These are phyloP conservation scores for Polyommatus iphigenia DNA, from an alignment of 2,888 invertebrate species.

Conservation along the genomic window DNA sequence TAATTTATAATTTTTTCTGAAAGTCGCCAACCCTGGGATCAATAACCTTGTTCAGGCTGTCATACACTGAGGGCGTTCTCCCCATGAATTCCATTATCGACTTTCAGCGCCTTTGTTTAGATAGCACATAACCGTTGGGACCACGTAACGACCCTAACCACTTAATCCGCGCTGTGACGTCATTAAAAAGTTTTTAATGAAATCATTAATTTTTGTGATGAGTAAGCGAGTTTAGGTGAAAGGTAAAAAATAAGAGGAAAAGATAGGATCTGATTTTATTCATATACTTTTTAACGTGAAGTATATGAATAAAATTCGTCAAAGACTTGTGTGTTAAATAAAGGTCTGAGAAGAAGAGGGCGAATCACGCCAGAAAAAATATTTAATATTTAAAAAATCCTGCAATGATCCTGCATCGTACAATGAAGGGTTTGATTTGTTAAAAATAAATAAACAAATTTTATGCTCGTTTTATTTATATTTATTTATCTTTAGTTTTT, in stretches of 20 bases:
- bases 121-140: slow-evolving; percentile 23
- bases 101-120: slow-evolving; percentile 43
- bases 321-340: no score
- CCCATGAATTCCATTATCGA: slow-evolving; percentile 56
- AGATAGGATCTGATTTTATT: not conserved
- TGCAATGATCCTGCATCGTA: no score
- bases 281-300: not conserved
- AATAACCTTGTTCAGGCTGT: slow-evolving; percentile 57
- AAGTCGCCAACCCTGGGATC: slow-evolving; percentile 34
- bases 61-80: slow-evolving; percentile 54
- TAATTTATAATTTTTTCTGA: not conserved
- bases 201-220: not conserved
- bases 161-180: slow-evolving; percentile 13
- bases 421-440: no score
- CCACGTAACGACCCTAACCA: slow-evolving; percentile 9
- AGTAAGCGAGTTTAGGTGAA: not conserved
- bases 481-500: not conserved
- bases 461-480: not conserved
- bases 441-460: not conserved
- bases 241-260: not conserved
- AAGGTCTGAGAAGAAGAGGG: no score
- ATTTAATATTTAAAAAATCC: no score
- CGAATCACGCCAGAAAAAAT: no score
- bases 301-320: no score
- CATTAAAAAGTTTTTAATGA: slow-evolving; percentile 17